Base-by-base conservation (phyloP, 2,888 invertebrate species). In the Heteropelma amictum region DNA sequence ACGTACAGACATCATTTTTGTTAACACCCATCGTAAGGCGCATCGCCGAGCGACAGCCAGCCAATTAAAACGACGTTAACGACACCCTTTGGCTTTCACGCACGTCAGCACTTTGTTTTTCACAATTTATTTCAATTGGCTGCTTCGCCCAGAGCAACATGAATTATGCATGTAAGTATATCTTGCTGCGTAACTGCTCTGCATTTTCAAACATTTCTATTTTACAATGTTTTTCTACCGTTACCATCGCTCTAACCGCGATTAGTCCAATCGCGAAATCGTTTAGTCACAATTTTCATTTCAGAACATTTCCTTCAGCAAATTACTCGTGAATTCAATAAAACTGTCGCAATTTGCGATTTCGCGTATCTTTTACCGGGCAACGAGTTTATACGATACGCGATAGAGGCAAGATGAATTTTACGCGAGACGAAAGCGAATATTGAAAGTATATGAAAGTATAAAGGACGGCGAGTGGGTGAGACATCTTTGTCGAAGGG, bases 11-110 rank as follows among this genome's bases (percentile, higher is more conserved):
- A 76, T 77, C 73, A 73, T 76, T 79, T 76, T 72, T 54, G 71
- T 72, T 76, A 73, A 77, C 77, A 73, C 75, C 76, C 71, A 54
- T 63, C 72, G 67, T 72, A 30, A n/a, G 45, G 53, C 49, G 58
- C 71, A 73, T 72, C 65, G 67, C 51, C 45, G 67, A 70, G 63
- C 75, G 56, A 73, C 47, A 40, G 47, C 58, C 40, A 54, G 68
- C 76, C 79, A 79, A 79, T 79, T 79, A 79, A 79, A 79, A 72
- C 65, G 68, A 71, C 79, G 73, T 68, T 77, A 77, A 77, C 79
- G 73, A 76, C 73, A 73, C 71, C 73, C 76, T 73, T n/a, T 75
- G 58, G 71, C 73, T 21, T 76, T 77, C 63, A 63, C 61, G 63
- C 63, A 58, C 69, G 71, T 71, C 64, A 38, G 49, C 70, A 72